phyloP scores from a whole-genome alignment of 2,888 invertebrate species.

The Abscondita cerata region DNA sequence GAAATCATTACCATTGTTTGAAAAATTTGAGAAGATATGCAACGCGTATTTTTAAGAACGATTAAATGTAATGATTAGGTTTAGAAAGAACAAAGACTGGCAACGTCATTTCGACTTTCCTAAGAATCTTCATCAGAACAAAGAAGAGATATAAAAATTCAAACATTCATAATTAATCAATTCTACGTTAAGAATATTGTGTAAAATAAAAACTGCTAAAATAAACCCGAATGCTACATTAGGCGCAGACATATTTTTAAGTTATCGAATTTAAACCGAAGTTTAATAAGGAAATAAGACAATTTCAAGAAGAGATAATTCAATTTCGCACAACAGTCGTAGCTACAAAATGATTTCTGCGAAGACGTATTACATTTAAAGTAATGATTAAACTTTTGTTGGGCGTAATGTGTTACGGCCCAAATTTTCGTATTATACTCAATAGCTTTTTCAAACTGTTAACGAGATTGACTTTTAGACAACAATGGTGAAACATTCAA shows the following conservation, averaged over 20 bases:
- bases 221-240: too few species aligned
- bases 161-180: too few species aligned
- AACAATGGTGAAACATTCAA: slow-evolving; percentile 42
- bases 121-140: too few species aligned
- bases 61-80: too few species aligned
- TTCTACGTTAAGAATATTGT: too few species aligned
- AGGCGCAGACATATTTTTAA: not conserved
- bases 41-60: too few species aligned
- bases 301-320: slow-evolving; percentile 44
- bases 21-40: too few species aligned
- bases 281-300: slow-evolving; percentile 49
- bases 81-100: too few species aligned
- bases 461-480: slow-evolving; percentile 45
- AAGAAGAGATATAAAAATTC: too few species aligned
- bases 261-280: slow-evolving; percentile 20
- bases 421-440: slow-evolving; percentile 1
- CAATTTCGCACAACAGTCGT: slow-evolving; percentile 33
- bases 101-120: too few species aligned
- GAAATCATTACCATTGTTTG: too few species aligned
- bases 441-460: slow-evolving; percentile 39
- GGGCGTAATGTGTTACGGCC: not conserved
- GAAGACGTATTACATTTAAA: slow-evolving; percentile 1
- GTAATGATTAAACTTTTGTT: slow-evolving; percentile 10
- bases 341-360: not conserved
- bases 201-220: too few species aligned